Evolutionary conservation across 2,113 vertebrate species (phyloP).

Genomic region (Salvator merianae): DNA sequence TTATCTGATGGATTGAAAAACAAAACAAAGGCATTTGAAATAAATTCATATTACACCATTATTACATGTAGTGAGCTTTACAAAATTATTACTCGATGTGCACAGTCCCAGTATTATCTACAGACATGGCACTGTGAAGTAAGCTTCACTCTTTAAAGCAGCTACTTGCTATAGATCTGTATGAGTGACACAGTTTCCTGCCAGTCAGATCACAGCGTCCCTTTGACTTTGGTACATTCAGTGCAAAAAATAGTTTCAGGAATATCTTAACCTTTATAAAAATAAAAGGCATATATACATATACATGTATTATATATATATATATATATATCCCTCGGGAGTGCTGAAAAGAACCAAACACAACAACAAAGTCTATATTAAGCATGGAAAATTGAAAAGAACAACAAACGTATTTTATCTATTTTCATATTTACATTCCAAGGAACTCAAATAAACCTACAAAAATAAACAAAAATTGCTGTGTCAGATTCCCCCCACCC

Average conservation of each 20-base stretch:
- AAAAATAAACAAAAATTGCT: constrained; percentile 78
- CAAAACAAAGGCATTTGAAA: constrained; percentile 77
- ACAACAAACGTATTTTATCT: constrained; percentile 54
- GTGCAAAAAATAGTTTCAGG: constrained; percentile 78
- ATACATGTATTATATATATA: constrained; percentile 41
- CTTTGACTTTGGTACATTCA: constrained; percentile 83
- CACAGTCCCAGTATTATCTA: constrained; percentile 70
- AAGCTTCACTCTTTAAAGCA: constrained; percentile 64
- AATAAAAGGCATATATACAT: constrained; percentile 76
- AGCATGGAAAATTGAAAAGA: constrained; percentile 69
- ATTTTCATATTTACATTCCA: constrained; percentile 69
- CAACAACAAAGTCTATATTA: constrained; percentile 67
- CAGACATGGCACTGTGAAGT: constrained; percentile 72
- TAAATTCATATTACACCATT: constrained; percentile 75
- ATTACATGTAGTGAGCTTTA: constrained; percentile 72
- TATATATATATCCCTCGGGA: constrained; percentile 60
- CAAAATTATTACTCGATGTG: constrained; percentile 78
- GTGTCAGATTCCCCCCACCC: constrained; percentile 68
- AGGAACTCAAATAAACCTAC: constrained; percentile 74
- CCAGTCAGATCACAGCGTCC: constrained; percentile 68
- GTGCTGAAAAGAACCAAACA: constrained; percentile 71
- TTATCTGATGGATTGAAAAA: constrained; percentile 74
- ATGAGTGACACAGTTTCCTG: constrained; percentile 66
- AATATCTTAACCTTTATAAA: constrained; percentile 77
- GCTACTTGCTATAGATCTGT: constrained; percentile 65